phyloP scores from a whole-genome alignment of 2,888 invertebrate genomes.

The Resseliella maxima region DNA sequence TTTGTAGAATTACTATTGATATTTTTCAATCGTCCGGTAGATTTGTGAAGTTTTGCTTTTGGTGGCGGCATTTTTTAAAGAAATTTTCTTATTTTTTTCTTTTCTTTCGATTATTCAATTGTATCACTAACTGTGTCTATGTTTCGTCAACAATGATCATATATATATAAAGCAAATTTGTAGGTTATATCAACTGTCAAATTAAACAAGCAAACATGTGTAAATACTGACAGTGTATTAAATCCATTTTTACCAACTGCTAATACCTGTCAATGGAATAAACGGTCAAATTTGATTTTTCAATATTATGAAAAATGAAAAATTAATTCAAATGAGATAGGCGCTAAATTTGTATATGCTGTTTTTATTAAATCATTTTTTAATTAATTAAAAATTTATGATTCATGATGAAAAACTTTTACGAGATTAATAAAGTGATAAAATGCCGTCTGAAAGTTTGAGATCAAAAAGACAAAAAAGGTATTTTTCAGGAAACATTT shows the following conservation, averaged over 20 bases:
- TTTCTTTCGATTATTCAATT: neutral
- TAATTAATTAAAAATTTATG: too few relatives aligned
- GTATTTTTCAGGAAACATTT: too few relatives aligned
- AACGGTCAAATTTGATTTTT: too few relatives aligned
- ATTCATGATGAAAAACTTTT: too few relatives aligned
- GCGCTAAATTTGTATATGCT: too few relatives aligned
- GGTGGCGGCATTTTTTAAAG: conserved; percentile 56
- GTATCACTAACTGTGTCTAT: neutral
- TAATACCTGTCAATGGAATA: neutral
- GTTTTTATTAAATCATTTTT: too few relatives aligned
- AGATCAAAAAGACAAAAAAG: too few relatives aligned
- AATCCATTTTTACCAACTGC: neutral
- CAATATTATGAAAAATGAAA: too few relatives aligned
- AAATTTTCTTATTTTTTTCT: neutral
- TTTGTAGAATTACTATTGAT: neutral
- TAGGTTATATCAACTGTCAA: conserved; percentile 44
- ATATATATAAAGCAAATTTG: neutral
- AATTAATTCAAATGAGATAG: too few relatives aligned
- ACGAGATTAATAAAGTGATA: too few relatives aligned
- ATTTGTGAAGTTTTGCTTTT: conserved; percentile 56
- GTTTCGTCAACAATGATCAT: neutral
- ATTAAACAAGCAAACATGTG: neutral
- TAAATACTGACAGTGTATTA: neutral
- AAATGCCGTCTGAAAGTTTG: too few relatives aligned
- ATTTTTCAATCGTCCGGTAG: conserved; percentile 57